Conservation (phyloP, 2,888 invertebrate genomes). For the Clostera curtula region DNA sequence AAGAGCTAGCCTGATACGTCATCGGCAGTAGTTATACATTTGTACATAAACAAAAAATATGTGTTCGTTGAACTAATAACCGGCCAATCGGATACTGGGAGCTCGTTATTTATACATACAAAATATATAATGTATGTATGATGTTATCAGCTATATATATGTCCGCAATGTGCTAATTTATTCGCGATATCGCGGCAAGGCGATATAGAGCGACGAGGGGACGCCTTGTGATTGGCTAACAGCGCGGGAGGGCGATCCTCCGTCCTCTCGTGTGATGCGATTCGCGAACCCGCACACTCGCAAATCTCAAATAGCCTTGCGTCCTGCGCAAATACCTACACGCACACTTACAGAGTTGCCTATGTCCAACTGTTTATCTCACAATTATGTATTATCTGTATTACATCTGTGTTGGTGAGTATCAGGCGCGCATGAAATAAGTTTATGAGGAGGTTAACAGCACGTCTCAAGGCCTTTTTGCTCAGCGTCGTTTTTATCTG, state of each 20-base stretch:
- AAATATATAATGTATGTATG: slow-evolving; percentile 11
- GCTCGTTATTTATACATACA: slow-evolving; percentile 6
- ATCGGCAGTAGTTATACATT: slow-evolving; percentile 18
- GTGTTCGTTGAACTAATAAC: slow-evolving; percentile 22
- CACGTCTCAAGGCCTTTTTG: too few species aligned
- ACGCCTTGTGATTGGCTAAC: slow-evolving; percentile 54
- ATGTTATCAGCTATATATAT: slow-evolving; percentile 23
- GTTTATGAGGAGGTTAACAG: too few species aligned
- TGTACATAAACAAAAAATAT: slow-evolving; percentile 15
- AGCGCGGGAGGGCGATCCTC: slow-evolving; percentile 69
- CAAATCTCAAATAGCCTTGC: slow-evolving; percentile 42
- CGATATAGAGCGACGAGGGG: slow-evolving; percentile 41
- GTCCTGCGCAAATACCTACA: slow-evolving; percentile 39
- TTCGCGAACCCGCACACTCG: slow-evolving; percentile 56
- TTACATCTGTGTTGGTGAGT: slow-evolving; percentile 14
- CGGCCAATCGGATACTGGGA: slow-evolving; percentile 22
- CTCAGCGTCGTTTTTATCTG: too few species aligned
- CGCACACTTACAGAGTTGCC: slow-evolving; percentile 17
- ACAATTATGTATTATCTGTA: slow-evolving; percentile 17
- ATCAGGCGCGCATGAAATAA: slow-evolving; percentile 39
- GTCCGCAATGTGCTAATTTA: slow-evolving; percentile 46
- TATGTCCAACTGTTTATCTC: slow-evolving; percentile 13
- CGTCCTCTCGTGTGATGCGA: slow-evolving; percentile 66
- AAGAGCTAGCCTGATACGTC: slow-evolving; percentile 33
- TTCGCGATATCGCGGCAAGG: slow-evolving; percentile 52